Conservation (phyloP, 37 sponge, comb jelly and placozoan species). For the Petrosia ficiformis region DNA sequence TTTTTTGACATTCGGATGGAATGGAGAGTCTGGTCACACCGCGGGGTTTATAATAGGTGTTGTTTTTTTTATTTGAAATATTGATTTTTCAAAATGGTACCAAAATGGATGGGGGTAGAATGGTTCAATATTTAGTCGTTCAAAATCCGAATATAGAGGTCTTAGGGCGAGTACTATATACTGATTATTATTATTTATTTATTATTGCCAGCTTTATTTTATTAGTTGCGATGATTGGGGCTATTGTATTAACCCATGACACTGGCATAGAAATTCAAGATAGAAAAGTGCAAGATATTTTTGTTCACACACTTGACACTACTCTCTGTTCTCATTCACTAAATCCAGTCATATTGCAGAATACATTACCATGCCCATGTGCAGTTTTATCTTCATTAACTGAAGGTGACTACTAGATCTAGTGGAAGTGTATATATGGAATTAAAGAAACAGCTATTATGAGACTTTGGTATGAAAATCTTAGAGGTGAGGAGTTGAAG, state of each 20-base stretch:
- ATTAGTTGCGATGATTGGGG: slow-evolving; percentile 85
- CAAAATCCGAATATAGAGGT: slow-evolving; percentile 55
- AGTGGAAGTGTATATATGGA: too few relatives aligned
- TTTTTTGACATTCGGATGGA: too few relatives aligned
- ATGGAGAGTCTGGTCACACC: too few relatives aligned
- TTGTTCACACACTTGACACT: slow-evolving; percentile 64
- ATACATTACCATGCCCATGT: too few relatives aligned
- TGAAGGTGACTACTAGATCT: too few relatives aligned
- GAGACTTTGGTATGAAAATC: too few relatives aligned
- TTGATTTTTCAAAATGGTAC: slow-evolving; percentile 13
- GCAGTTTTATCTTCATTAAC: too few relatives aligned
- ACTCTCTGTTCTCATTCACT: too few relatives aligned
- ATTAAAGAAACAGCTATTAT: too few relatives aligned
- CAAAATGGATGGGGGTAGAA: background rate
- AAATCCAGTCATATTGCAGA: too few relatives aligned
- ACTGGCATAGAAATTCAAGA: slow-evolving; percentile 41
- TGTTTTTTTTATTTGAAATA: slow-evolving; percentile 62
- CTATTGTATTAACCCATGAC: slow-evolving; percentile 73
- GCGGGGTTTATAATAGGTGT: slow-evolving; percentile 66
- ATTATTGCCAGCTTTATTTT: slow-evolving; percentile 81
- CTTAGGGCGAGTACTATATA: slow-evolving; percentile 71
- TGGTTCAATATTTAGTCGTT: too few relatives aligned
- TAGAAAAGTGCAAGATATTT: slow-evolving; percentile 58
- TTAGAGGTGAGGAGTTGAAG: too few relatives aligned
- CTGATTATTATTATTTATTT: slow-evolving; percentile 77